phyloP scores from a whole-genome alignment of 2,113 vertebrate genomes.

The Fulmarus glacialis region DNA sequence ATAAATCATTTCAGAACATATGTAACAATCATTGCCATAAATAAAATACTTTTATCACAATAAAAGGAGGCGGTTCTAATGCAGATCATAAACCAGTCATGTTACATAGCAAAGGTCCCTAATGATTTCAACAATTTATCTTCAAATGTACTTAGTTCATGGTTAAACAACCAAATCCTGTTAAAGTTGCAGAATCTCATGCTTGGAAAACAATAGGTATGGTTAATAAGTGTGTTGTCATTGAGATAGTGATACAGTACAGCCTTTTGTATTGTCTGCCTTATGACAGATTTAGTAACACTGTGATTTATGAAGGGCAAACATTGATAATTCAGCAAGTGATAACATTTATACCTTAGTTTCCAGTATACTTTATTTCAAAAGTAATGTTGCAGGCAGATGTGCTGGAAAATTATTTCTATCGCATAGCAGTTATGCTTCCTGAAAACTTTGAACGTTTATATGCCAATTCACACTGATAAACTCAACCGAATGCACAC shows the following conservation, averaged over 20 bases:
- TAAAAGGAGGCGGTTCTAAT: background rate
- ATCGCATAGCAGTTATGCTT: background rate
- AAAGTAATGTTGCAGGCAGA: slow-evolving; percentile 64
- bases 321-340: slow-evolving; percentile 61
- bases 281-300: slow-evolving; percentile 66
- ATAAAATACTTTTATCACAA: slow-evolving; percentile 36
- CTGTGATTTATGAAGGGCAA: slow-evolving; percentile 76
- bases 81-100: background rate
- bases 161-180: background rate
- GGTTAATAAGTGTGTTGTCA: slow-evolving; percentile 16
- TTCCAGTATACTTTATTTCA: slow-evolving; percentile 64
- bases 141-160: background rate
- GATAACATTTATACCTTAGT: slow-evolving; percentile 66
- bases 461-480: background rate
- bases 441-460: slow-evolving; percentile 3
- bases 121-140: slow-evolving; percentile 34
- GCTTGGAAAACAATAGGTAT: slow-evolving; percentile 54
- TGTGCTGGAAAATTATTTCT: background rate
- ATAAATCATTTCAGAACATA: slow-evolving; percentile 51
- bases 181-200: background rate
- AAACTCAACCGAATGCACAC: background rate
- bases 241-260: slow-evolving; percentile 15
- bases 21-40: slow-evolving; percentile 32
- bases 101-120: background rate
- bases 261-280: slow-evolving; percentile 56